phyloP scores from a whole-genome alignment of 2,797 vertebrate species.

The Benthosema pterotum region DNA sequence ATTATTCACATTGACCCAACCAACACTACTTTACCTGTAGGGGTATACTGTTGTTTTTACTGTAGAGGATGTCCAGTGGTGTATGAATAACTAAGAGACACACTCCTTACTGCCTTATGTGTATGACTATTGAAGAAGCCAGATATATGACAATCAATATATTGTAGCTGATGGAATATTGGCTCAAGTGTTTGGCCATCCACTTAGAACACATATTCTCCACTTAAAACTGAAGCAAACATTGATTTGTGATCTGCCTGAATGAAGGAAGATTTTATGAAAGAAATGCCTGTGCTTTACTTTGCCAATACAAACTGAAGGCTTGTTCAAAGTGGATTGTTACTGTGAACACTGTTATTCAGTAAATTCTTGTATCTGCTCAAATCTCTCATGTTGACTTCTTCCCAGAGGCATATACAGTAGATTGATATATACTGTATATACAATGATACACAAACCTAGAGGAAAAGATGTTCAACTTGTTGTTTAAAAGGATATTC shows the following conservation, averaged over 20 bases:
- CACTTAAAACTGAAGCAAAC: conserved; percentile 7
- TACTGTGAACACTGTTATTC: conserved; percentile 56
- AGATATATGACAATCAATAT: conserved; percentile 36
- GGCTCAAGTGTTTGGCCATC: conserved; percentile 26
- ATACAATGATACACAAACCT: too few species aligned
- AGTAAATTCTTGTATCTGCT: conserved; percentile 47
- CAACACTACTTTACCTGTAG: conserved; percentile 2
- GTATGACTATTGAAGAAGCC: conserved; percentile 19
- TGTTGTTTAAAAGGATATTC: too few species aligned
- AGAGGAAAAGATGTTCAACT: too few species aligned
- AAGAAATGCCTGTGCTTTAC: conserved; percentile 34
- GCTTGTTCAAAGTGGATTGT: conserved; percentile 52
- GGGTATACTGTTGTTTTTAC: conserved; percentile 8
- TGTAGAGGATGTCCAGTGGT: conserved; percentile 2
- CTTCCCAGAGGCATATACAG: too few species aligned
- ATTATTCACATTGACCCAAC: background rate
- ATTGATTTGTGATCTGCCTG: conserved; percentile 29
- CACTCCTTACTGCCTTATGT: conserved; percentile 10
- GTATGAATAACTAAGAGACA: conserved; percentile 8
- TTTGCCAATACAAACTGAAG: conserved; percentile 49
- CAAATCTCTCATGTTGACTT: conserved; percentile 9
- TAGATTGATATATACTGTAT: too few species aligned
- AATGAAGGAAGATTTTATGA: conserved; percentile 40
- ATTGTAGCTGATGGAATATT: conserved; percentile 9
- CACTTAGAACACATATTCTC: background rate